Conservation (phyloP, 2,797 vertebrate genomes). For the Sorex maritimensis region DNA sequence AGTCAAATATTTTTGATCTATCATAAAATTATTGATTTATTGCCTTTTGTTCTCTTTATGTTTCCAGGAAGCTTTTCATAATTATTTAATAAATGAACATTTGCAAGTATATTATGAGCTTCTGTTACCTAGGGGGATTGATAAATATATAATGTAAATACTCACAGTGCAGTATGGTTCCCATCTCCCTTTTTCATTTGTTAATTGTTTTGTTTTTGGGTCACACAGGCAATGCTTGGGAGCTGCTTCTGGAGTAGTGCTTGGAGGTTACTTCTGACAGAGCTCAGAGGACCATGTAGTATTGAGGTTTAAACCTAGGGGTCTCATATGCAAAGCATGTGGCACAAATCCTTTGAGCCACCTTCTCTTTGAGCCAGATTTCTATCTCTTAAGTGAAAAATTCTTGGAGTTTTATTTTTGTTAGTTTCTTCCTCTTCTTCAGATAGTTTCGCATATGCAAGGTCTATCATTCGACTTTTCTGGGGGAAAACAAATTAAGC, state of each 20-base stretch:
- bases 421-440: not conserved
- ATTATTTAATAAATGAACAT: not conserved
- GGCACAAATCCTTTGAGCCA: no score
- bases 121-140: not conserved
- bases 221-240: no score
- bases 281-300: no score
- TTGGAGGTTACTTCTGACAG: no score
- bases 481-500: no score
- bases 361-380: no score
- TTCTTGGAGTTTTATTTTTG: not conserved
- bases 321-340: no score
- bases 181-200: not conserved
- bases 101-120: not conserved
- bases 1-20: not conserved
- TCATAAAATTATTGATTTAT: constrained; percentile 31
- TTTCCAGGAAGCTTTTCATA: not conserved
- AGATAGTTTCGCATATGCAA: not conserved
- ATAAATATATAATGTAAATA: not conserved
- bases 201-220: no score
- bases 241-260: no score
- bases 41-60: not conserved
- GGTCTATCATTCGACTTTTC: no score
- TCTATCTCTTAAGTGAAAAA: no score
- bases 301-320: no score
- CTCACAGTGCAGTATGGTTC: not conserved